Percentiles rank a stretch among this genome's conserved stretches.
Conservation (phyloP, 2,888 invertebrate species). For the Operophtera brumata region DNA sequence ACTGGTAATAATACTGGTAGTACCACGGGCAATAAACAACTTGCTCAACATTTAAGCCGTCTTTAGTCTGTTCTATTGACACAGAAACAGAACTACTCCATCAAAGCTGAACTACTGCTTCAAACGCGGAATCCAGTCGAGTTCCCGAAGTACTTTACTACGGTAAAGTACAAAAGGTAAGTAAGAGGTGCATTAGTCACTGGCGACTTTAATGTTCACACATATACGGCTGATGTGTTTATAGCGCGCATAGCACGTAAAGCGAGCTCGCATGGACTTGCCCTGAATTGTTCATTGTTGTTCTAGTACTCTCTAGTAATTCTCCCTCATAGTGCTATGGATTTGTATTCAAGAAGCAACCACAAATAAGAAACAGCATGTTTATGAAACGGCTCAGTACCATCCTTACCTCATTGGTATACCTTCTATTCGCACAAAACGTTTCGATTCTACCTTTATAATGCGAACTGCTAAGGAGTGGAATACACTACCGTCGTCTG, state of each 20-base stretch:
- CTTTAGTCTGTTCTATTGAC: background rate
- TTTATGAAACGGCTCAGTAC: too few species aligned
- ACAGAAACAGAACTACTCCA: conserved; percentile 14
- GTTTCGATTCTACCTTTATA: too few species aligned
- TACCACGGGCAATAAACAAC: too few species aligned
- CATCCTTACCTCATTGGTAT: too few species aligned
- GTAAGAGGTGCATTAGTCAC: conserved; percentile 22
- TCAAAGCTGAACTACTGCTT: conserved; percentile 14
- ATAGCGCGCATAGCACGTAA: conserved; percentile 14
- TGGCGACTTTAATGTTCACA: conserved; percentile 22
- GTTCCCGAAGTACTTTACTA: conserved; percentile 2
- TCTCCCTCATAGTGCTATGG: background rate
- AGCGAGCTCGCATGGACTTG: conserved; percentile 1
- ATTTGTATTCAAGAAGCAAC: background rate
- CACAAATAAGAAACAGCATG: too few species aligned
- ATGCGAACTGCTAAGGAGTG: too few species aligned
- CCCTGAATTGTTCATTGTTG: background rate
- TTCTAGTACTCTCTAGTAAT: background rate
- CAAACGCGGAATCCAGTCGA: conserved; percentile 5
- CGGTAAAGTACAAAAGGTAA: conserved; percentile 2
- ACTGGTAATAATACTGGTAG: too few species aligned
- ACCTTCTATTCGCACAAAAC: too few species aligned
- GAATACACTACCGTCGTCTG: too few species aligned
- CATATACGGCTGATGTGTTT: conserved; percentile 23
- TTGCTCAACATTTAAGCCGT: too few species aligned